These are phyloP conservation scores for Metellina segmentata DNA, from an alignment of 2,888 invertebrate genomes.

Conservation along the genomic window DNA sequence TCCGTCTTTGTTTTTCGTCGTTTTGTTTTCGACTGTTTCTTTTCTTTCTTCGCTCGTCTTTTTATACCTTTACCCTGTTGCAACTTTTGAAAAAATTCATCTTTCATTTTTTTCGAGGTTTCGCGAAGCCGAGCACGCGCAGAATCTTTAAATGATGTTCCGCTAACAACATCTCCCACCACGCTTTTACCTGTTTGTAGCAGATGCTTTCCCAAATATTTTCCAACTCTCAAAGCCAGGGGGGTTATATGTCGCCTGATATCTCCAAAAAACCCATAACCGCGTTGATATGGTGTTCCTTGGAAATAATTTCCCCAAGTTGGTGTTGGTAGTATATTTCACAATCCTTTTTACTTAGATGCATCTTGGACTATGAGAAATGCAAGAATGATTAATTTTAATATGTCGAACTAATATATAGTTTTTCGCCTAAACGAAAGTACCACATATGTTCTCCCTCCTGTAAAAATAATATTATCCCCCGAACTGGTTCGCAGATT, in stretches of 20 bases:
- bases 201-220: constrained; percentile 35
- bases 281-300: constrained; percentile 15
- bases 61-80: constrained; percentile 38
- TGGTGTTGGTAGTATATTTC: too few relatives aligned
- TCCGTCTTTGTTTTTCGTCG: constrained; percentile 1
- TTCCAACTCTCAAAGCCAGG: background rate
- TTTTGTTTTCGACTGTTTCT: too few relatives aligned
- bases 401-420: background rate
- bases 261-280: constrained; percentile 43
- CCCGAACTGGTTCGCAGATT: too few relatives aligned
- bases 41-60: constrained; percentile 26
- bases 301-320: constrained; percentile 22
- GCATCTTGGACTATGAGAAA: too few relatives aligned
- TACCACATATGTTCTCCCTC: too few relatives aligned
- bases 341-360: too few relatives aligned
- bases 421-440: background rate
- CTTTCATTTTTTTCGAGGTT: constrained; percentile 32
- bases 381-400: too few relatives aligned
- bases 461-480: too few relatives aligned
- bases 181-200: background rate
- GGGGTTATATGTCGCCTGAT: constrained; percentile 13
- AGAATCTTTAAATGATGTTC: constrained; percentile 19
- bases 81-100: constrained; percentile 48
- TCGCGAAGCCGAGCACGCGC: background rate
- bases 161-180: background rate